Evolutionary conservation across 2,797 vertebrate species (phyloP).

Genomic region (Typhlichthys subterraneus): DNA sequence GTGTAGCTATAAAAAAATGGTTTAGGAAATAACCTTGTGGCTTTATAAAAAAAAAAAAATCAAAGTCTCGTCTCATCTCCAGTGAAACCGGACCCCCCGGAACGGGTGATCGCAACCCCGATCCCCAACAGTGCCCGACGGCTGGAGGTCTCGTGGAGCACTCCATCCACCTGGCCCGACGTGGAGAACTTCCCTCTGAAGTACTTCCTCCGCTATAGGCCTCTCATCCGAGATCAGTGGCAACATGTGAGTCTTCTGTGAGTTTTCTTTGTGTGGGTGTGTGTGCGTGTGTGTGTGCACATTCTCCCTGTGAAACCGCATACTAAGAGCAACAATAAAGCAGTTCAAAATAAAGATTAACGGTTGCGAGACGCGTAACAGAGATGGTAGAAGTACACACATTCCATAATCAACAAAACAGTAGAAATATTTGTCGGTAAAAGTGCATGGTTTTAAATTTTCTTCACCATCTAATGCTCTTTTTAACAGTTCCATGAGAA

Average conservation of each 20-base stretch:
- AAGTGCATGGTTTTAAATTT: no score
- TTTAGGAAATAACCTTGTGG: neutral
- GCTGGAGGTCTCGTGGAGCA: slow-evolving; percentile 93
- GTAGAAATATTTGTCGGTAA: no score
- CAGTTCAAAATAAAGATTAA: no score
- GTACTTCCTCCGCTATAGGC: slow-evolving; percentile 95
- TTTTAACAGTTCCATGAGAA: no score
- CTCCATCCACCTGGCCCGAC: slow-evolving; percentile 93
- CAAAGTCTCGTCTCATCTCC: slow-evolving; percentile 36
- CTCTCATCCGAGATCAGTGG: slow-evolving; percentile 95
- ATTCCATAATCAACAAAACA: no score
- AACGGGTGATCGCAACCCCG: slow-evolving; percentile 88
- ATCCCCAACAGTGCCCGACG: slow-evolving; percentile 86
- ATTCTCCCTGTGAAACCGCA: no score
- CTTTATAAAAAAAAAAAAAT: neutral
- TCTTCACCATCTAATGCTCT: no score
- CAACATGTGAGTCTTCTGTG: slow-evolving; percentile 87
- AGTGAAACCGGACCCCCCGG: slow-evolving; percentile 97
- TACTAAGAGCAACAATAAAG: no score
- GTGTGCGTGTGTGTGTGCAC: neutral
- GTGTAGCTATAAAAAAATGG: no score
- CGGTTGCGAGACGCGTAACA: no score
- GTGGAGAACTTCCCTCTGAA: slow-evolving; percentile 93
- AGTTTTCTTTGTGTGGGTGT: neutral
- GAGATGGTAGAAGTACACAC: no score